Conservation (phyloP, 2,888 invertebrate genomes). For the Hypercompe scribonia region DNA sequence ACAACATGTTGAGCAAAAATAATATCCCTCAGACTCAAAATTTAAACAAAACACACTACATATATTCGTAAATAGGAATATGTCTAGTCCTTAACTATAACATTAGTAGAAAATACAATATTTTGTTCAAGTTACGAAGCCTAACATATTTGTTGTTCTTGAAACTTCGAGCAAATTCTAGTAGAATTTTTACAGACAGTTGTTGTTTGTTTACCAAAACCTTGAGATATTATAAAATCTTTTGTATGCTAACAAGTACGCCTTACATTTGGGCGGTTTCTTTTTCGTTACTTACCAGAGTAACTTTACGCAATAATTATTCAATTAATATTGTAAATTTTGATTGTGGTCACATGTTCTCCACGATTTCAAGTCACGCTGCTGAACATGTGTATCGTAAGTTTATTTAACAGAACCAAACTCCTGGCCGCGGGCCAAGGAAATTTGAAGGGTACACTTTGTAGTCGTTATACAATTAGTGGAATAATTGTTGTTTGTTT, state of each 20-base stretch:
- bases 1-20: no score
- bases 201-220: not conserved
- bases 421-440: not conserved
- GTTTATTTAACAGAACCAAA: not conserved
- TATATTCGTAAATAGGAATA: not conserved
- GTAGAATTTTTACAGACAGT: not conserved
- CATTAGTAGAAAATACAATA: not conserved
- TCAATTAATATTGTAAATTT: not conserved
- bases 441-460: not conserved
- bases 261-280: slow-evolving; percentile 5
- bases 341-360: slow-evolving; percentile 3
- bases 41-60: no score
- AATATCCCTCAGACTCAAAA: not conserved
- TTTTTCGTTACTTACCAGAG: not conserved
- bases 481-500: not conserved
- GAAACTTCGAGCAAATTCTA: not conserved
- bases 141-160: not conserved
- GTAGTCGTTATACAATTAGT: not conserved
- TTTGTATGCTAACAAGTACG: not conserved
- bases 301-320: slow-evolving; percentile 4
- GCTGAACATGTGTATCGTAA: not conserved
- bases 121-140: not conserved
- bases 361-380: not conserved
- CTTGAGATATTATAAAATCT: not conserved
- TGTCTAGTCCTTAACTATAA: not conserved